Percentiles rank a stretch among this genome's conserved stretches.
Evolutionary conservation across 2,888 invertebrate species (phyloP).

Genomic region (Epistrophe eligans): DNA sequence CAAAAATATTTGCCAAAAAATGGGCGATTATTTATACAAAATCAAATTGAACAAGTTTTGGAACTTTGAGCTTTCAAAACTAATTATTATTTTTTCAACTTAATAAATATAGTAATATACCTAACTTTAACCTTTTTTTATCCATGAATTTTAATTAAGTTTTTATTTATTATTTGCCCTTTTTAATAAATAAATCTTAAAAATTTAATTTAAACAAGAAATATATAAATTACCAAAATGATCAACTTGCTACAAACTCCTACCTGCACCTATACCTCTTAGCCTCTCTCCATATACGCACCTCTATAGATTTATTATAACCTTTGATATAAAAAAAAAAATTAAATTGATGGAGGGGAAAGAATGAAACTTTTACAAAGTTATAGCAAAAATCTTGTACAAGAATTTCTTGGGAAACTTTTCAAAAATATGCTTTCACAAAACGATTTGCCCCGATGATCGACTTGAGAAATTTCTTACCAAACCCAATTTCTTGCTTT

Average conservation of each 20-base stretch:
- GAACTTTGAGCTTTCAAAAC: too few species aligned
- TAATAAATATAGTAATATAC: too few species aligned
- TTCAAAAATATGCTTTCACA: slow-evolving; percentile 58
- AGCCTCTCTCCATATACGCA: not conserved
- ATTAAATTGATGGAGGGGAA: slow-evolving; percentile 10
- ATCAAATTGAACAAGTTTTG: too few species aligned
- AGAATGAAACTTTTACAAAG: slow-evolving; percentile 48
- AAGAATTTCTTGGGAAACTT: slow-evolving; percentile 61
- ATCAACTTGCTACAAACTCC: not conserved
- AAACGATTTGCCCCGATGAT: slow-evolving; percentile 69
- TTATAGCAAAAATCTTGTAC: slow-evolving; percentile 60
- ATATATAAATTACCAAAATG: slow-evolving; percentile 7
- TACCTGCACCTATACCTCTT: not conserved
- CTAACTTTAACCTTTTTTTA: too few species aligned
- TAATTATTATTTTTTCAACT: too few species aligned
- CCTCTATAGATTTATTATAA: not conserved
- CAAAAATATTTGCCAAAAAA: too few species aligned
- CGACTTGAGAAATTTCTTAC: slow-evolving; percentile 48
- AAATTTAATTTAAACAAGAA: not conserved
- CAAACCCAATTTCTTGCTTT: not conserved
- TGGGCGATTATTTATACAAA: too few species aligned
- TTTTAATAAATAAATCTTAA: not conserved
- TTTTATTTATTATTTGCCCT: not conserved
- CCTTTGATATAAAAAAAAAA: slow-evolving; percentile 1
- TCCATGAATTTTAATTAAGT: too few species aligned